These are phyloP conservation scores for Schizaphis graminum DNA, from an alignment of 2,888 invertebrate species.

Conservation along the genomic window DNA sequence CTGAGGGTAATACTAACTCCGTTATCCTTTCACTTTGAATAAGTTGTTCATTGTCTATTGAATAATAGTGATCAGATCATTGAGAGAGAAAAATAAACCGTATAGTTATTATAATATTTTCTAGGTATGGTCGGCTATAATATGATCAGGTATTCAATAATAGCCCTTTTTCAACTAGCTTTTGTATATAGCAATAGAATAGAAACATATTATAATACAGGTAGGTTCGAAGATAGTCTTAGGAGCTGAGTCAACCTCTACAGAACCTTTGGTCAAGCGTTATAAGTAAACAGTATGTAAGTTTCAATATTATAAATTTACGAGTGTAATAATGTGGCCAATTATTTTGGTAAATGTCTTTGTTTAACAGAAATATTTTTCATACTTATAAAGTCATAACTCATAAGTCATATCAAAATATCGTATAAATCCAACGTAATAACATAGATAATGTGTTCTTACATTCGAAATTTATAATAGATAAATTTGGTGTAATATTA, in stretches of 20 bases:
- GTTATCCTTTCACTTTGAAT: conserved; percentile 38
- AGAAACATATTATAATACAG: neutral
- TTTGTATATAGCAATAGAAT: neutral
- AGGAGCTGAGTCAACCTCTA: neutral
- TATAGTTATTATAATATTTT: neutral
- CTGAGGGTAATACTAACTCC: conserved; percentile 34
- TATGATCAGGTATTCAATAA: neutral
- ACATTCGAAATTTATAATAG: no score
- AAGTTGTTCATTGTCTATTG: conserved; percentile 5
- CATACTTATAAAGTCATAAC: neutral
- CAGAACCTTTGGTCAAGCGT: neutral
- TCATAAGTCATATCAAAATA: neutral
- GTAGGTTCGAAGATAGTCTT: neutral
- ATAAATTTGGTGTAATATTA: no score
- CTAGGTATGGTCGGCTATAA: neutral
- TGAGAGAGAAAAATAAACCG: neutral
- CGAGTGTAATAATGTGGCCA: neutral
- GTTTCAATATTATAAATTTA: neutral
- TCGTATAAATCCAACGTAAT: neutral
- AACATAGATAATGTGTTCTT: no score
- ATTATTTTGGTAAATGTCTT: neutral
- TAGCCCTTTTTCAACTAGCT: neutral
- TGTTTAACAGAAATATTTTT: neutral
- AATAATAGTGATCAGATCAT: neutral
- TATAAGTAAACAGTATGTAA: neutral